phyloP scores from a whole-genome alignment of 2,888 invertebrate species.

The Blomia tropicalis region DNA sequence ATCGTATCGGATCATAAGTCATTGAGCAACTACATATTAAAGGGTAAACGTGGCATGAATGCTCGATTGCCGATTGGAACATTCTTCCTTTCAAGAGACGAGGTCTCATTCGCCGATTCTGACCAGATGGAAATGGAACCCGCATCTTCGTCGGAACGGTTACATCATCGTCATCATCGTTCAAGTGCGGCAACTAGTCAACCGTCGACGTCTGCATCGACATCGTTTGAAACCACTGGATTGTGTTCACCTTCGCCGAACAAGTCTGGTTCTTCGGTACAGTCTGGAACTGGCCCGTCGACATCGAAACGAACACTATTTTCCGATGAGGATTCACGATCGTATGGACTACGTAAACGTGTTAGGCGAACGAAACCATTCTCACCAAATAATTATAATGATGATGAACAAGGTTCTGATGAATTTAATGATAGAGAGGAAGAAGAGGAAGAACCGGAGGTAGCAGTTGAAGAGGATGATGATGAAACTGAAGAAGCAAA shows the following conservation, averaged over 20 bases:
- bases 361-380: background rate
- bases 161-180: background rate
- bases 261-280: background rate
- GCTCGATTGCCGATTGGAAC: background rate
- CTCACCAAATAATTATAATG: background rate
- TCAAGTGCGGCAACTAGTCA: background rate
- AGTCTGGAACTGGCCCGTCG: background rate
- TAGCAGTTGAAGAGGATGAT: constrained; percentile 13
- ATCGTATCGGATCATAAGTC: constrained; percentile 39
- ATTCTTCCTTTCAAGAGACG: too few species aligned
- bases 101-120: background rate
- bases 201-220: background rate
- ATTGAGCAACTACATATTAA: constrained; percentile 17
- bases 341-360: background rate
- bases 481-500: constrained; percentile 17
- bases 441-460: constrained; percentile 25
- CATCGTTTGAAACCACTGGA: background rate
- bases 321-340: background rate
- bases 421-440: constrained; percentile 17
- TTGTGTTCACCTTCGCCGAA: background rate
- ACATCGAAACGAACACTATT: background rate
- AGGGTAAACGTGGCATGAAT: background rate
- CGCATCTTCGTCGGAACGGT: background rate
- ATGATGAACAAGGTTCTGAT: background rate
- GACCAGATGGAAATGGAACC: background rate